Evolutionary conservation across 1,140 invertebrate species (phyloP), one percentile per base, ranked within the genome.

Genomic region (Cydia fagiglandana): DNA sequence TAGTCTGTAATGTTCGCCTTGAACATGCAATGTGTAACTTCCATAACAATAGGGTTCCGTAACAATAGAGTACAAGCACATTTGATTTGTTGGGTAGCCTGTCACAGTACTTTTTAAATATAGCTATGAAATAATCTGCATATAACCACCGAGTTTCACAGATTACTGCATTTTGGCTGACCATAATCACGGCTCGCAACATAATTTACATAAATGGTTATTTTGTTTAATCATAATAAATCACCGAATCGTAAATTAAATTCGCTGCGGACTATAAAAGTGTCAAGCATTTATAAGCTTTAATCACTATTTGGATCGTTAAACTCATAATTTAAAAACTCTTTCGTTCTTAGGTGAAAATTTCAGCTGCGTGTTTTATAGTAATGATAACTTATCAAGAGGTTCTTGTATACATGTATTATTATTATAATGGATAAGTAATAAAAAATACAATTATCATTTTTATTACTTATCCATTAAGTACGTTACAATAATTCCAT

Each of bases 121-220:
- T 9, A 24, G 7, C 7, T 24, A 24, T 24, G 20, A 4, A 17
- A 24, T 24, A 61, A 10, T 24, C 20, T 24, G 9, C 56, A 61
- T 24, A 61, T n/a, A 61, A 61, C 53, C n/a, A 56, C 20, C 17
- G 7, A 20, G 30, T 70, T 17, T 41, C 66, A 9, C 34, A 70
- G 66, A 70, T 70, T 41, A 70, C 66, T 70, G 66, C 66, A 70
- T 41, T 34, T 70, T 41, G 66, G 66, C n/a, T 38, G 66, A 70
- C 34, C 28, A 30, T 70, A 41, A 70, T 13, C 66, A n/a, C 66
- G 15, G 66, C 30, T 38, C 30, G 38, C 45, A 70, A 38, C 66
- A 70, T 70, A 70, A 70, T 70, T 70, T 70, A 70, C 66, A 70
- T 70, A 70, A 70, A 70, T 20, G 66, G 66, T 70, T 70, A 70